Base-by-base conservation (phyloP, 2,797 vertebrate species). In the Buphagus erythrorhynchus region DNA sequence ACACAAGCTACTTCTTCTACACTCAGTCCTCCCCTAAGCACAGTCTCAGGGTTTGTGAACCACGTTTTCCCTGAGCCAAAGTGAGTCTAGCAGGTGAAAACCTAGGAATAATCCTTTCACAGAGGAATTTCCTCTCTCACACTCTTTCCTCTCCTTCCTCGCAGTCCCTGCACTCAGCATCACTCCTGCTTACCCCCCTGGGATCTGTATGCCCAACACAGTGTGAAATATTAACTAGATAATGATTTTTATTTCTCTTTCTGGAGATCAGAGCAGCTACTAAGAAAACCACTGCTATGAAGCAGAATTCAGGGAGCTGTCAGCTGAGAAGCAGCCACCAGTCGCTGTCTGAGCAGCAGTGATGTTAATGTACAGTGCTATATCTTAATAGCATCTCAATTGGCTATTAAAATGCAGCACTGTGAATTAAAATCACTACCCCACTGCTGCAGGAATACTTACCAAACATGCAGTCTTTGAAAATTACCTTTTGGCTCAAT, bases 351-450 rank as follows among this genome's bases (percentile, higher is more conserved):
- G 40, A 82, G 65, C 29, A 22, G 78, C n/a, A 16, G 63, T 59
- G 72, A 96, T 89, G 76, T 55, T 94, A 91, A 94, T 86, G 38
- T 73, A 90, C 55, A 84, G 78, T 88, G 71, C 66, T 73, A 67
- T 94, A 93, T 86, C 90, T 89, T 96, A 96, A 95, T 63, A 96
- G 93, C n/a, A 94, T 91, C 73, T 94, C 84, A 91, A 93, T 36
- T 94, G 91, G 36, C 89, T 94, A 77, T 94, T 96, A 95, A 96
- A 96, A 95, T 95, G 66, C 81, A 92, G 78, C 82, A 74, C 86
- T 83, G 29, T 55, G 58, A 67, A 88, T 97, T 95, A 94, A 90
- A 96, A 90, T 94, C 82, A 73, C 74, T 69, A 55, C 89, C 72
- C 58, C 85, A 61, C 52, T 82, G 57, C 87, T 93, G 58, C 59